phyloP scores from a whole-genome alignment of 2,888 invertebrate species.

The Eupithecia dodoneata region DNA sequence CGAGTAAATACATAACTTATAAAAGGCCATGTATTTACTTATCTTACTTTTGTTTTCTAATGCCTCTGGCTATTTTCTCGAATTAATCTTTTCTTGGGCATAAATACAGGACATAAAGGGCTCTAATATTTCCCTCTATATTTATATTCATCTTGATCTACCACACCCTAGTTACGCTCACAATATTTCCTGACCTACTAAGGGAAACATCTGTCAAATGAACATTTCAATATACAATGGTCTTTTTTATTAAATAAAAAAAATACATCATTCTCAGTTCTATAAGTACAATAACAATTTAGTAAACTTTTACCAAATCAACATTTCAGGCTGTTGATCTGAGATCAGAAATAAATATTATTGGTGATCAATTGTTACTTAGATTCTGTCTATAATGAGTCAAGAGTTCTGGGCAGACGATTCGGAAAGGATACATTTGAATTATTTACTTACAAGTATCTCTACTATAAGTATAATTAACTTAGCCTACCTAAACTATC shows the following conservation, averaged over 20 bases:
- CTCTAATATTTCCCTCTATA: too few species aligned
- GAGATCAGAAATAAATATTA: conserved; percentile 79
- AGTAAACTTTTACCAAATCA: conserved; percentile 81
- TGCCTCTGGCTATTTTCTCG: background rate
- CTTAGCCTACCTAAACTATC: conserved; percentile 67
- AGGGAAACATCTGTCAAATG: background rate
- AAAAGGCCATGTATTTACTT: too few species aligned
- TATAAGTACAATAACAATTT: conserved; percentile 83
- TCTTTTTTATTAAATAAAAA: conserved; percentile 81
- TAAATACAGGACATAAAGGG: too few species aligned
- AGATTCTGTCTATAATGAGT: conserved; percentile 25
- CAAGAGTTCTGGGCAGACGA: conserved; percentile 39
- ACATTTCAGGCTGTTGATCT: conserved; percentile 74
- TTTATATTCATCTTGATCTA: too few species aligned
- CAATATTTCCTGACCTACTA: background rate
- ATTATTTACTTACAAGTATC: conserved; percentile 66
- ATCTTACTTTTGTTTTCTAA: background rate
- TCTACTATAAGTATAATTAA: conserved; percentile 59
- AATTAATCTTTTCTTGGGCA: too few species aligned
- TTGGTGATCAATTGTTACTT: conserved; percentile 47
- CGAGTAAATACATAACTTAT: too few species aligned
- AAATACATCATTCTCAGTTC: conserved; percentile 80
- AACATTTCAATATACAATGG: conserved; percentile 64
- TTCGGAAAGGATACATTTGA: conserved; percentile 50
- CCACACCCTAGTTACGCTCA: too few species aligned